phyloP scores from a whole-genome alignment of 1,140 invertebrate genomes.

The Atta colombica region DNA sequence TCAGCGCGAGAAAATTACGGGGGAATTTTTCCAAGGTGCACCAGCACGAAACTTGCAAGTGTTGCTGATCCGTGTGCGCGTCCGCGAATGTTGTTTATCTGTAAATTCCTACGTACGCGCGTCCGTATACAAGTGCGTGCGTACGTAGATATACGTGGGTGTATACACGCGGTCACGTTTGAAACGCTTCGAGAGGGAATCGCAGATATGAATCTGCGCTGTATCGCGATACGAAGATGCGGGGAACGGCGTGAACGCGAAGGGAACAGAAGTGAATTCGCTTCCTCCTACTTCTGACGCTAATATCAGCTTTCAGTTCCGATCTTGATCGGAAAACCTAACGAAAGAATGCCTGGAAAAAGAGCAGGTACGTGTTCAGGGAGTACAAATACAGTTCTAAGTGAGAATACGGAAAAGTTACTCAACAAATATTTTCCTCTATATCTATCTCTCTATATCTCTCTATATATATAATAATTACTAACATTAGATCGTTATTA shows the following conservation, averaged over 20 bases:
- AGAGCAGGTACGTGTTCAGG: slow-evolving; percentile 23
- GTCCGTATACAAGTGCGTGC: slow-evolving; percentile 53
- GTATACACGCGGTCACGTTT: slow-evolving; percentile 65
- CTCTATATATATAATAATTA: neutral
- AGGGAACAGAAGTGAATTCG: slow-evolving; percentile 67
- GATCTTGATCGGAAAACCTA: slow-evolving; percentile 59
- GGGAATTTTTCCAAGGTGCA: slow-evolving; percentile 63
- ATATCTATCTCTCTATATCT: no score
- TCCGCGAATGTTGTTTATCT: slow-evolving; percentile 31
- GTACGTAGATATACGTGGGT: slow-evolving; percentile 36
- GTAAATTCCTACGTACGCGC: slow-evolving; percentile 56
- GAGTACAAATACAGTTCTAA: slow-evolving; percentile 2
- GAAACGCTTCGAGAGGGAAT: slow-evolving; percentile 62
- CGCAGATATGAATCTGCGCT: slow-evolving; percentile 65
- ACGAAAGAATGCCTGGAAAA: slow-evolving; percentile 41
- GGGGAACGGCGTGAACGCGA: slow-evolving; percentile 19
- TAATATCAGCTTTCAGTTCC: slow-evolving; percentile 53
- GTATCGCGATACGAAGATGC: slow-evolving; percentile 4
- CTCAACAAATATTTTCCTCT: neutral
- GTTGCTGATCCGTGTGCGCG: slow-evolving; percentile 24
- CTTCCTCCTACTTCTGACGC: slow-evolving; percentile 50
- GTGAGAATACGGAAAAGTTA: neutral
- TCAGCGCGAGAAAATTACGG: slow-evolving; percentile 67
- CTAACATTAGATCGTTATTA: neutral
- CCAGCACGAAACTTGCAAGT: slow-evolving; percentile 55